A percentile compares a stretch with the other conserved stretches of the same genome.
phyloP scores from a whole-genome alignment of 2,888 invertebrate genomes.

The Hypsopygia costalis region DNA sequence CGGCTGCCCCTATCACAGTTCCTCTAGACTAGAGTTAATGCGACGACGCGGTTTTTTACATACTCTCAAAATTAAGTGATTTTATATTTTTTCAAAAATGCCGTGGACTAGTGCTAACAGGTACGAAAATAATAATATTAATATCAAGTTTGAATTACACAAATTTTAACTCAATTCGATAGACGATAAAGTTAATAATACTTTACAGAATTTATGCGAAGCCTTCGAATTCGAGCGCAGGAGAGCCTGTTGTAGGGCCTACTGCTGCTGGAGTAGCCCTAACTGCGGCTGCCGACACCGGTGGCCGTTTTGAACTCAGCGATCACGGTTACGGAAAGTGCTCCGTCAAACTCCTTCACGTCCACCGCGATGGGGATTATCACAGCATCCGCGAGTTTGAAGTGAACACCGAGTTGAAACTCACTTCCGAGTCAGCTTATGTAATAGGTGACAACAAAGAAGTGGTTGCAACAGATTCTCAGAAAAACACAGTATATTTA shows the following conservation, averaged over 20 bases:
- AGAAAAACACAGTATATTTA: conserved; percentile 90
- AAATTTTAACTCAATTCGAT: not conserved
- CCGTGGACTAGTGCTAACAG: conserved; percentile 77
- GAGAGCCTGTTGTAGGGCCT: conserved; percentile 29
- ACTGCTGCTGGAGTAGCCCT: conserved; percentile 29
- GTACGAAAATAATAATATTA: conserved; percentile 28
- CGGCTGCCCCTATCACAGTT: conserved; percentile 43
- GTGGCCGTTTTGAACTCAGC: conserved; percentile 81
- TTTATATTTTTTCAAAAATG: conserved; percentile 42
- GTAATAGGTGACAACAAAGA: conserved; percentile 87
- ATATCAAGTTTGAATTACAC: not conserved
- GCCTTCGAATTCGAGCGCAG: conserved; percentile 64
- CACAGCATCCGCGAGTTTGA: conserved; percentile 88
- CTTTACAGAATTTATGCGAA: conserved; percentile 70
- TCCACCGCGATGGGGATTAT: conserved; percentile 82
- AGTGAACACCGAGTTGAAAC: conserved; percentile 84
- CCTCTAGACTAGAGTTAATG: conserved; percentile 42
- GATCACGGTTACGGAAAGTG: conserved; percentile 88
- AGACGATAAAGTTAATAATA: too few species aligned
- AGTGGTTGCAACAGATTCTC: conserved; percentile 90
- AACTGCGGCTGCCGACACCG: conserved; percentile 66
- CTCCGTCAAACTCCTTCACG: conserved; percentile 86
- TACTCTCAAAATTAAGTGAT: conserved; percentile 69
- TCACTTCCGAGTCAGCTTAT: conserved; percentile 86
- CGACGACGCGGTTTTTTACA: conserved; percentile 63